Base-by-base conservation (phyloP, 2,888 invertebrate species). In the Xestia xanthographa region DNA sequence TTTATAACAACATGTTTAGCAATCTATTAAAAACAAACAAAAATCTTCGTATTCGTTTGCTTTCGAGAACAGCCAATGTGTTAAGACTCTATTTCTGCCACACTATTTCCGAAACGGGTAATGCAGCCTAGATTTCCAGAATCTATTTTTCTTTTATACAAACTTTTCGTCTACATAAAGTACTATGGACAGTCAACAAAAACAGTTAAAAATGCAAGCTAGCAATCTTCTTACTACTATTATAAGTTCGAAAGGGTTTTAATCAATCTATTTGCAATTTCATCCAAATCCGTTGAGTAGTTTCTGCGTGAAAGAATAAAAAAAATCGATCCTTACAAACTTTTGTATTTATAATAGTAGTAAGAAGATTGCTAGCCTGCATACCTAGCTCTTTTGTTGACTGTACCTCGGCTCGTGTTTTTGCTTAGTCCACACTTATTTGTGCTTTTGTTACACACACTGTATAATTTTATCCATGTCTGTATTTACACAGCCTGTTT, bases 401-500 rank as follows among this genome's bases (percentile, higher is more conserved):
- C 34, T 26, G 43, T 65, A 41, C 34, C 12, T 4, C 29, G 22
- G 38, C 29, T 56, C 43, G 45, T 68, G 45, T 71, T 78, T 80
- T 73, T 58, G 56, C 56, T 34, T 26, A 38, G 48, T 63, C 56
- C 29, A 72, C 43, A 65, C 43, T 29, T 62, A 75, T 72, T 78
- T 34, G 72, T 83, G 79, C 80, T 87, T 88, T 86, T 87, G 78
- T 86, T 76, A 77, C 73, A 62, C 66, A 62, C 45, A 26, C 11
- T 82, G 66, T 76, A 73, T 86, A 75, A 75, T 86, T 88, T 87
- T 86, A 83, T 85, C 72, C 77, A 74, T 78, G 87, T 87, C 90
- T 90, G 87, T 91, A 84, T 92, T 92, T 91, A 81, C 71, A 82
- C 92, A 92, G 91, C 80, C 82, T 80, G 89, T 66, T 68, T 88